Base-by-base conservation (phyloP, 2,888 invertebrate species). In the Neria commutata region DNA sequence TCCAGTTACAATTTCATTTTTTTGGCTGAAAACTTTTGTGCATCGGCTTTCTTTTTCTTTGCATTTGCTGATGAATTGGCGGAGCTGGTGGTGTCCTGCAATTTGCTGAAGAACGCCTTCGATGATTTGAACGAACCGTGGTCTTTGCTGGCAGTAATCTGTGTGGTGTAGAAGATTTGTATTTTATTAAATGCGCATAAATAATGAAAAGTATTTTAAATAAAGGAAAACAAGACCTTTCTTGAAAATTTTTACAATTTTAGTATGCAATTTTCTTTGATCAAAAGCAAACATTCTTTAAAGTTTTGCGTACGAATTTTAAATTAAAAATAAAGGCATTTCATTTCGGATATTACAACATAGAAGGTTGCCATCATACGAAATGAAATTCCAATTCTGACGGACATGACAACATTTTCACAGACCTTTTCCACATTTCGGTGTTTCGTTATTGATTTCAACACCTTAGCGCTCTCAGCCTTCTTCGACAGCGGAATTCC, bases 91-190 rank as follows among this genome's bases (percentile, higher is more conserved):
- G 92, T 87, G 70, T 95, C 92, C 78, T 95, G 92, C 5, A 96
- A 83, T 76, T 92, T 89, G 51, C 86, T 87, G 83, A 96, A 96
- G 86, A 96, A 95, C 0, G 91, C 88, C 69, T 89, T 91, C 0
- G 92, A 92, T 0, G 91, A 91, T 75, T 88, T 91, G 11, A 89
- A 73, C 34, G 83, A 77, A 65, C 85, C 85, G 29, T 82, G 79
- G 61, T 83, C 84, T 34, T 71, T 70, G 55, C 72, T 77, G 23
- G 75, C 74, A 42, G 73, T 73, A 56, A 73, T 70, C 77, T 77
- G 63, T 5, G n/a, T n/a, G n/a, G 66, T 67, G 37, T 45, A 5
- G 56, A 49, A 58, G 26, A 46, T 58, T 46, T 19, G 54, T 17
- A 40, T 55, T 26, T 48, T 46, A 5, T 17, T n/a, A 21, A 21